Evolutionary conservation across 2,797 vertebrate genomes (phyloP).

Genomic region (Chelmon rostratus): DNA sequence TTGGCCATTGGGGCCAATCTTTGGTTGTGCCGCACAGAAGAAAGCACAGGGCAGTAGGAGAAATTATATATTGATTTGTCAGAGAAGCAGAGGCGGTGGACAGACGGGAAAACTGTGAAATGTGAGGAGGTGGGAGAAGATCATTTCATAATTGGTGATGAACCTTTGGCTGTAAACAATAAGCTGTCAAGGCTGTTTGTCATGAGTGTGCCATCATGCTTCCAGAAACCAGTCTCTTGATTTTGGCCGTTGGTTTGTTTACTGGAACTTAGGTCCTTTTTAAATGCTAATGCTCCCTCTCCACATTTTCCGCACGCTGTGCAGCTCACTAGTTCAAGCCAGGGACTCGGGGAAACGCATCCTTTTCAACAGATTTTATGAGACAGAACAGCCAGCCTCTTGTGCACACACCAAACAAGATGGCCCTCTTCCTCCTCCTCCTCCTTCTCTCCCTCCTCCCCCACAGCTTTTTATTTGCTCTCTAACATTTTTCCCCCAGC

Average conservation of each 20-base stretch:
- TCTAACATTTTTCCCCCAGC: constrained; percentile 66
- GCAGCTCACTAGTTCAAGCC: constrained; percentile 66
- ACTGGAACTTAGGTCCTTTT: constrained; percentile 69
- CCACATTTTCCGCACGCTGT: constrained; percentile 74
- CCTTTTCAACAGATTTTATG: constrained; percentile 77
- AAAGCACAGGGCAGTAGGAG: constrained; percentile 49
- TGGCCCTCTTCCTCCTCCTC: constrained; percentile 62
- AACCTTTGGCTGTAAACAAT: constrained; percentile 49
- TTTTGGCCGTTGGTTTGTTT: constrained; percentile 71
- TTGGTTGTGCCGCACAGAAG: constrained; percentile 57
- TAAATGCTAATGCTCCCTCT: constrained; percentile 76
- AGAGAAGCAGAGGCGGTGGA: constrained; percentile 16
- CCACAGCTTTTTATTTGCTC: constrained; percentile 68
- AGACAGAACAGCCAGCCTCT: constrained; percentile 77
- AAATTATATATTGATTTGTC: constrained; percentile 55
- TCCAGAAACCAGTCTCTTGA: constrained; percentile 48
- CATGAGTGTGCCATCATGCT: constrained; percentile 40
- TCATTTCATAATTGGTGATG: constrained; percentile 44
- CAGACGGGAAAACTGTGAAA: constrained; percentile 4
- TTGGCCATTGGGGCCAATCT: constrained; percentile 57
- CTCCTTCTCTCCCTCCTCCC: constrained; percentile 47
- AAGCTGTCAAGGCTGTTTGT: constrained; percentile 40
- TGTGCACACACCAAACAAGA: constrained; percentile 75
- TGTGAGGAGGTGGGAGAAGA: constrained; percentile 17
- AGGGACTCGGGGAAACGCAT: constrained; percentile 72